Conservation (phyloP, 2,888 invertebrate species). For the Auanema freiburgensis region DNA sequence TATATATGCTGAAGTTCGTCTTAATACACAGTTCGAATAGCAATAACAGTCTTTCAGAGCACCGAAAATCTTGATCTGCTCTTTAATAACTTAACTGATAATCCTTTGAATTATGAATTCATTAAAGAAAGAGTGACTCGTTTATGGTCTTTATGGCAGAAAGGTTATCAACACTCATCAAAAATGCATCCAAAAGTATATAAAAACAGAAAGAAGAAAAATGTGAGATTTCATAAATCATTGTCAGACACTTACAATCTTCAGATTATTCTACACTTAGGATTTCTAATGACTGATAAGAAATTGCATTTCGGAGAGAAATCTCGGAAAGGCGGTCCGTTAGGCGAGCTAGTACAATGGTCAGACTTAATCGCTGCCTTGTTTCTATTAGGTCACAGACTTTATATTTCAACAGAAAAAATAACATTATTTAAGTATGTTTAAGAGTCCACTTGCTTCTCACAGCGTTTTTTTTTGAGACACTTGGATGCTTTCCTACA, state of each 20-base stretch:
- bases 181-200: constrained; percentile 19
- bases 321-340: constrained; percentile 66
- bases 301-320: constrained; percentile 66
- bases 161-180: constrained; percentile 12
- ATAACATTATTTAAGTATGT: constrained; percentile 41
- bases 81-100: constrained; percentile 7
- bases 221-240: constrained; percentile 8
- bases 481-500: constrained; percentile 16
- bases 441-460: background rate
- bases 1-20: constrained; percentile 5
- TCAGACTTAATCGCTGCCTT: constrained; percentile 67
- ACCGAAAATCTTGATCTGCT: background rate
- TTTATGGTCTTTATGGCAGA: constrained; percentile 42
- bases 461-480: constrained; percentile 14
- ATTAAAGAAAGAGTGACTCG: constrained; percentile 65
- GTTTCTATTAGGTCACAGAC: constrained; percentile 67
- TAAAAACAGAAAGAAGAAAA: constrained; percentile 13
- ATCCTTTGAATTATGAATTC: constrained; percentile 65
- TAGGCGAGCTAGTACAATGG: constrained; percentile 69
- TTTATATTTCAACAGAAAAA: constrained; percentile 66
- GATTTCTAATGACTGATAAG: constrained; percentile 66
- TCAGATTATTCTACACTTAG: constrained; percentile 66
- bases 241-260: constrained; percentile 6
- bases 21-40: too few relatives aligned
- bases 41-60: background rate